Evolutionary conservation across 2,113 vertebrate species (phyloP), one percentile per base, ranked within the genome.

Genomic region (Leptosomus discolor): DNA sequence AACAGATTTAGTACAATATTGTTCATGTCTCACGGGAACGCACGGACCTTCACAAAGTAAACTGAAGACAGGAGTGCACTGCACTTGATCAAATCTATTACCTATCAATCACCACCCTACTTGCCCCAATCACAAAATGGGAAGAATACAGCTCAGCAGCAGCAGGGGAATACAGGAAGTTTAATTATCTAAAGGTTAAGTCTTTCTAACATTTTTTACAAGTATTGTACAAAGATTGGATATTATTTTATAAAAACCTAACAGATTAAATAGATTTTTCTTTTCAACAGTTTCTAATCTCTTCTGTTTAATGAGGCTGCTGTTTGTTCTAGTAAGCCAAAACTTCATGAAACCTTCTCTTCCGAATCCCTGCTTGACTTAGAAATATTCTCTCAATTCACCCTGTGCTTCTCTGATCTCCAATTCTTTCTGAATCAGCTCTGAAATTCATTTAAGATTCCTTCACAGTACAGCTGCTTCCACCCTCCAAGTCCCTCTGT

Each of bases 371-470:
- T 70, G 36, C 78, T 81, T 63, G 57, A 63, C 30, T 82, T 46
- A 29, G 17, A 84, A 80, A 92, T 87, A 75, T 17, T 65, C 30
- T 80, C 37, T 81, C 71, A 20, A 9, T 60, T 73, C 50, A 57
- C 43, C 60, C 77, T 48, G 15, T 78, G 32, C 73, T 92, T 34
- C 92, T 94, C 88, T 93, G 73, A 91, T 92, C 69, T 95, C 60
- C 54, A 70, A 12, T 73, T 54, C 77, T 45, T 77, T n/a, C 36
- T 74, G 68, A 87, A 96, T 85, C 70, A 83, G 45, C 76, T 94
- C 81, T 93, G 89, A 93, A 94, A 95, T 86, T 83, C 41, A 92
- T 22, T 77, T 78, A 74, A 46, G 64, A 58, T 90, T 93, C 91
- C 57, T 54, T 80, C 46, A 73, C 80, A 74, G 58, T 67, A 86